Conservation (phyloP, 2,888 invertebrate genomes). For the Chironomus tentans region DNA sequence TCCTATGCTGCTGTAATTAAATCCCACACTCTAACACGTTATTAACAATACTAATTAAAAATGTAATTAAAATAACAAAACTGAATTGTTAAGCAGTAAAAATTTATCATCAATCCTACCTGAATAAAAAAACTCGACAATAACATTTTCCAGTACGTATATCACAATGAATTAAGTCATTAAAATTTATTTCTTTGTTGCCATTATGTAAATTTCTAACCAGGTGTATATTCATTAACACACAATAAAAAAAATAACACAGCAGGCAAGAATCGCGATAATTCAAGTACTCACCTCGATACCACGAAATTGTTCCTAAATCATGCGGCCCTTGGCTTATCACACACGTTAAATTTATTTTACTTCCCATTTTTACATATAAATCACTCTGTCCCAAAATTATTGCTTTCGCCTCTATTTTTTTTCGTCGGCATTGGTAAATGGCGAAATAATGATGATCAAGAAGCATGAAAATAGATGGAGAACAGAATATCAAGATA, state of each 20-base stretch:
- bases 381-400: constrained; percentile 58
- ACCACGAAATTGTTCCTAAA: constrained; percentile 62
- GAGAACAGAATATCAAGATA: background rate
- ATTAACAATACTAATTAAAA: too few relatives aligned
- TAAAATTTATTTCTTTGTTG: too few relatives aligned
- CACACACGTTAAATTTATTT: constrained; percentile 59
- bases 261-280: constrained; percentile 30
- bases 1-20: too few relatives aligned
- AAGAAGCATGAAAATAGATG: background rate
- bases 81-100: too few relatives aligned
- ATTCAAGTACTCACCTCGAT: constrained; percentile 44
- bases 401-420: constrained; percentile 55
- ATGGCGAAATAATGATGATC: background rate
- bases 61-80: too few relatives aligned
- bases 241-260: constrained; percentile 31
- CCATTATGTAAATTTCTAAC: background rate
- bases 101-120: too few relatives aligned
- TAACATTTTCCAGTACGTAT: too few relatives aligned
- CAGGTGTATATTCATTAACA: background rate
- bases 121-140: too few relatives aligned
- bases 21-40: too few relatives aligned
- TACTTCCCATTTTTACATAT: constrained; percentile 65
- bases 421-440: constrained; percentile 16
- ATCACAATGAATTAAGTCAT: too few relatives aligned
- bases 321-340: constrained; percentile 63